Evolutionary conservation across 2,113 vertebrate genomes (phyloP).

Genomic region (Oceanodroma tethys): DNA sequence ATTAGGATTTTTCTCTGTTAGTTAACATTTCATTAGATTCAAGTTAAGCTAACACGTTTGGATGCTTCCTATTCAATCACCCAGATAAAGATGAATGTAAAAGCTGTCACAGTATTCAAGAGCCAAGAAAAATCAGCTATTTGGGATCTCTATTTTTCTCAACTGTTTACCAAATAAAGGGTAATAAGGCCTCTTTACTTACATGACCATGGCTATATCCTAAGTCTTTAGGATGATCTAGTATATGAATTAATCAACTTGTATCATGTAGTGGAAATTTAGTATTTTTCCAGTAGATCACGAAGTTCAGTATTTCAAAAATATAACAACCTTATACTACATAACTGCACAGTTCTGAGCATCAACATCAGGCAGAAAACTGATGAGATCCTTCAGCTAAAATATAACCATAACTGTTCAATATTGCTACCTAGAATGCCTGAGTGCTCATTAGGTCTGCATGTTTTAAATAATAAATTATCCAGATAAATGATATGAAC

Average conservation of each 20-base stretch:
- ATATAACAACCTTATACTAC: neutral
- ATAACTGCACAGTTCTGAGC: neutral
- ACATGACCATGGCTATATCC: neutral
- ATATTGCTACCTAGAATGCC: neutral
- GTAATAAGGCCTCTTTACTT: neutral
- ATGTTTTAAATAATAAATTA: neutral
- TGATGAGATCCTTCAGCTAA: neutral
- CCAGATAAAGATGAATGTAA: neutral
- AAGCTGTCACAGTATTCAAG: neutral
- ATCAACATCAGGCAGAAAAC: neutral
- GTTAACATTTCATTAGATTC: neutral
- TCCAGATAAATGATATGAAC: neutral
- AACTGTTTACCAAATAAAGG: neutral
- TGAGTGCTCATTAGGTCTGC: neutral
- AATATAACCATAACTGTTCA: neutral
- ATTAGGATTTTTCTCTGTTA: neutral
- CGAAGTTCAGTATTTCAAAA: neutral
- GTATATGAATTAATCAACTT: neutral
- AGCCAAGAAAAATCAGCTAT: neutral
- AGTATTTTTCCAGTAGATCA: neutral
- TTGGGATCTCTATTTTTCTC: neutral
- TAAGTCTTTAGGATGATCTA: neutral
- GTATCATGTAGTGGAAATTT: neutral
- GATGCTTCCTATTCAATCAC: neutral
- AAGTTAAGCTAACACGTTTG: neutral